Evolutionary conservation across 2,113 vertebrate genomes (phyloP), one percentile per base, ranked within the genome.

Genomic region (Pterocles gutturalis): DNA sequence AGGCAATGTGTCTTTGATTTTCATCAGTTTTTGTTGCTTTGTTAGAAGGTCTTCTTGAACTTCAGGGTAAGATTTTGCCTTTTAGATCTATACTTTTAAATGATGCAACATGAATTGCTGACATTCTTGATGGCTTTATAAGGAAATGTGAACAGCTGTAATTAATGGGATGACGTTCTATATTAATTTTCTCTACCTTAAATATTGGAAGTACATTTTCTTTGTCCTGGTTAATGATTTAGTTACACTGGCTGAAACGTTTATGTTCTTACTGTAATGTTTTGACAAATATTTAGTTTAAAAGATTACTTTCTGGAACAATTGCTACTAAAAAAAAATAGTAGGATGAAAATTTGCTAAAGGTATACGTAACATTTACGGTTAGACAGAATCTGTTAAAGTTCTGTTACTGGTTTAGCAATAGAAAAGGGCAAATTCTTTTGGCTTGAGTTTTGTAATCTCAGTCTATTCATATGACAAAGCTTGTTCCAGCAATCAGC

Each of bases 101-200:
- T 58, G 0, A 76, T 45, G 48, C 64, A 80, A 58, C 77, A 36
- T 43, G 66, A 45, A 66, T 43, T 88, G 36, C n/a, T 90, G 65
- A 28, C 18, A 79, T 85, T 76, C 28, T 65, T 85, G n/a, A 75
- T 89, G 65, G 24, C 33, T 89, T 82, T 57, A 34, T 81, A 87
- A 87, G 41, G 66, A 94, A 83, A 85, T 49, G 14, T 57, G 45
- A 90, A 41, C 61, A 79, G 24, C n/a, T 91, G 29, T 80, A 94
- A 88, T 90, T 87, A 82, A 87, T 89, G 49, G 36, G 38, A 90
- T 88, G 28, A 65, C 24, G 79, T 31, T 10, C 26, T 87, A 72
- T 41, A 87, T 76, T 93, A 76, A 65, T 93, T 88, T 90, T 83
- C 28, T 84, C 48, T 87, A 53, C 58, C 45, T 82, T 90, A 91